Conservation (phyloP, 1,140 invertebrate genomes). For the Aleiodes sp. region DNA sequence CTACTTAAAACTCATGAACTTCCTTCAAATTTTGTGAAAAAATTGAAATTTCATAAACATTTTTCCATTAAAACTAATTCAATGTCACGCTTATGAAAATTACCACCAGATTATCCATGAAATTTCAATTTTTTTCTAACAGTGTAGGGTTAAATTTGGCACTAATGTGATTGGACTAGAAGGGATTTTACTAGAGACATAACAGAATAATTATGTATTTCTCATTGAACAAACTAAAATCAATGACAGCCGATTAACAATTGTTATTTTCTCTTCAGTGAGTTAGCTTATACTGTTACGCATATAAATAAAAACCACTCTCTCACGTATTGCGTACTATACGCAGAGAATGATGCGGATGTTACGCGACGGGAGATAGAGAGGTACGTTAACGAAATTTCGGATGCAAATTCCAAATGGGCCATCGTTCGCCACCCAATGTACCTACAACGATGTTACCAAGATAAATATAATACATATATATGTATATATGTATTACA, state of each 20-base stretch:
- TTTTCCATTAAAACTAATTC: too few relatives aligned
- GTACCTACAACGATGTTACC: neutral
- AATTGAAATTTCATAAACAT: too few relatives aligned
- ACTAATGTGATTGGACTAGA: too few relatives aligned
- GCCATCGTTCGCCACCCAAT: constrained; percentile 16
- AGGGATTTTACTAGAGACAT: neutral
- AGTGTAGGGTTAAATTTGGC: too few relatives aligned
- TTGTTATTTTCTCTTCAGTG: constrained; percentile 7
- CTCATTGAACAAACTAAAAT: constrained; percentile 7
- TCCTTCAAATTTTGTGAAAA: too few relatives aligned
- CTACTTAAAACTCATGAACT: too few relatives aligned
- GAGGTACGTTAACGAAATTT: constrained; percentile 41
- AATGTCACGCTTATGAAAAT: too few relatives aligned
- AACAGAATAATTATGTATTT: neutral
- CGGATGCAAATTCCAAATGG: constrained; percentile 44
- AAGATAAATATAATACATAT: constrained; percentile 1
- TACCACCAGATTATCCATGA: too few relatives aligned
- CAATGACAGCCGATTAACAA: neutral
- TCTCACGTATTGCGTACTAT: neutral
- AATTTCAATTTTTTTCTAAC: too few relatives aligned
- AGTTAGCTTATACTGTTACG: neutral
- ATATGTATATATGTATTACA: neutral
- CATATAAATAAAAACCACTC: neutral
- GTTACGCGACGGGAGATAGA: neutral
- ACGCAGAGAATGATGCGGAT: constrained; percentile 1